Evolutionary conservation across 2,888 invertebrate species (phyloP), one percentile per base, ranked within the genome.

Genomic region (Habrosyne pyritoides): DNA sequence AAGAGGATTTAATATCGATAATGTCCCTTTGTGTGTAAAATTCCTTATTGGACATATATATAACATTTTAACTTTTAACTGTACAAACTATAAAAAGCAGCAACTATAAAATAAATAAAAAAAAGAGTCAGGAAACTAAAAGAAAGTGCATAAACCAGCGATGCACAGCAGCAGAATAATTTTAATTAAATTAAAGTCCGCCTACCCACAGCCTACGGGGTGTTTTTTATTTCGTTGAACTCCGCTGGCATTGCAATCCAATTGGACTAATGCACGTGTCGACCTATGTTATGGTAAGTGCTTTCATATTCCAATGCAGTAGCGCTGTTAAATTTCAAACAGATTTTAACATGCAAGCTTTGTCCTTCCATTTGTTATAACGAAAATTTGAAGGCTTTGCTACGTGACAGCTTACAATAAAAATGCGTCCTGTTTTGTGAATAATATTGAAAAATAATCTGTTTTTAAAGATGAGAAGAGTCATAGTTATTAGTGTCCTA

Each of bases 261-360:
- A 42, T 42, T 42, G 42, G 42, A 42, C 42, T 18, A 42, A 42
- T 42, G 42, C 42, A 42, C n/a, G 33, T 42, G 42, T 18, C 18
- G 18, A 6, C n/a, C 42, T 42, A 42, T 42, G 42, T 42, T 42
- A 14, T 36, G 5, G 36, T 36, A 14, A 36, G 18, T 42, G 42
- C 42, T 42, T 42, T 18, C 14, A 18, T 42, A 42, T 42, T 42
- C 42, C 42, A 18, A 42, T 42, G 42, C 6, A 6, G 42, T 42
- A 14, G 42, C 42, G 42, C 18, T 42, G 42, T 18, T 36, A 36
- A 36, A 36, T 18, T 42, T 18, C 42, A 42, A 42, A 42, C 42
- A 42, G n/a, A 18, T 42, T 42, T 42, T 42, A 42, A 42, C 7
- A 42, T 42, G 42, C 42, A 42, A 18, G 18, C 8, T 42, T 18